Evolutionary conservation across 2,113 vertebrate genomes (phyloP).

Genomic region (Brienomyrus brachyistius): DNA sequence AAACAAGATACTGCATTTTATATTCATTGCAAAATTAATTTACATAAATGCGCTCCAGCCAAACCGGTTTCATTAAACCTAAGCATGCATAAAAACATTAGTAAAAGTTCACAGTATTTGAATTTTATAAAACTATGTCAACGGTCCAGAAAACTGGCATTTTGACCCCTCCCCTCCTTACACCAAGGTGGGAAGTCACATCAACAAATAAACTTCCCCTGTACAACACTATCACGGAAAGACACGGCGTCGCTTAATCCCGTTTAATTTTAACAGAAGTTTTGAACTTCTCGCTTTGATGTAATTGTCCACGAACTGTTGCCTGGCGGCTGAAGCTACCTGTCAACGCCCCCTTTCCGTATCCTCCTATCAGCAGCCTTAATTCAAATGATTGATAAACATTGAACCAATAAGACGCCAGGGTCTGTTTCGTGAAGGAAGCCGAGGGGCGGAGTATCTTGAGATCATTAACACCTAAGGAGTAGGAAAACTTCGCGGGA

Average conservation of each 20-base stretch:
- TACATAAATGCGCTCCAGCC: background rate
- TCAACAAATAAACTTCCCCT: background rate
- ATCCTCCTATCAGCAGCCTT: background rate
- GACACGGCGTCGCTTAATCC: background rate
- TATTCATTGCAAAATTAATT: background rate
- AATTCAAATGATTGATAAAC: background rate
- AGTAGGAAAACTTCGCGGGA: background rate
- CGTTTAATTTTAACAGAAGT: background rate
- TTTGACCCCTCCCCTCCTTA: background rate
- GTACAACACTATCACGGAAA: background rate
- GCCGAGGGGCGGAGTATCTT: background rate
- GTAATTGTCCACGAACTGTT: background rate
- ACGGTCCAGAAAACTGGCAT: background rate
- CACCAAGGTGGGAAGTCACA: background rate
- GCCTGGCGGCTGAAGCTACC: background rate
- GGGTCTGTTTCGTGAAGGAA: background rate
- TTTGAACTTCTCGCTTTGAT: background rate
- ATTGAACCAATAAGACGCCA: background rate
- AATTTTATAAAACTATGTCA: background rate
- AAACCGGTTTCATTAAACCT: background rate
- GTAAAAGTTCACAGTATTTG: background rate
- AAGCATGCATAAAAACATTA: background rate
- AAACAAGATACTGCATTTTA: background rate
- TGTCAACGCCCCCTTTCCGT: background rate
- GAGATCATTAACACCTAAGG: background rate